A percentile compares a stretch with the other conserved stretches of the same genome.
phyloP scores from a whole-genome alignment of 2,888 invertebrate species.

The Orthosia incerta region DNA sequence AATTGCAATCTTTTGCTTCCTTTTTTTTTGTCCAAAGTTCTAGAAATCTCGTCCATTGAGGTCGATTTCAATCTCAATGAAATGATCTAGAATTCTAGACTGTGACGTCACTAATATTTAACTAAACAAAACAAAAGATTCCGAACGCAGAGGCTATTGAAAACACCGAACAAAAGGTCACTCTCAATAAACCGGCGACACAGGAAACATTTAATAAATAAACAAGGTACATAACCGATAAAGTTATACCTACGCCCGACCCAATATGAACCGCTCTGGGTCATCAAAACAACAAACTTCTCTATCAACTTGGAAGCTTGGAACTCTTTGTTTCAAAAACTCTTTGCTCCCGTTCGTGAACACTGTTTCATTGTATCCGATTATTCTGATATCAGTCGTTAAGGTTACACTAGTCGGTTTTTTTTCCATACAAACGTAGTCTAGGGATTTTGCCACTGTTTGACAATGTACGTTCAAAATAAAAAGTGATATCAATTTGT shows the following conservation, averaged over 20 bases:
- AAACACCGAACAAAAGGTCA: constrained; percentile 28
- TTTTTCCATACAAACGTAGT: too few species aligned
- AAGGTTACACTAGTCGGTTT: too few species aligned
- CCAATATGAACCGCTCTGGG: constrained; percentile 17
- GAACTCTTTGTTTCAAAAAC: constrained; percentile 43
- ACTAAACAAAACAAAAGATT: constrained; percentile 3
- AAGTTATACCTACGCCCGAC: constrained; percentile 34
- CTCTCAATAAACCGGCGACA: constrained; percentile 27
- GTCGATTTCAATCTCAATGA: neutral
- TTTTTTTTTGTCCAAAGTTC: neutral
- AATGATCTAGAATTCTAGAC: constrained; percentile 4
- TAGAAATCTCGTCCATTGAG: neutral
- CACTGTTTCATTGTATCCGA: constrained; percentile 41
- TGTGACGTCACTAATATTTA: neutral
- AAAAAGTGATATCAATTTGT: too few species aligned
- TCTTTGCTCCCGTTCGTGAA: constrained; percentile 1
- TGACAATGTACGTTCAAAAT: too few species aligned
- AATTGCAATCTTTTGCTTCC: neutral
- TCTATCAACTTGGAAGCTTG: constrained; percentile 8
- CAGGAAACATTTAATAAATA: constrained; percentile 59
- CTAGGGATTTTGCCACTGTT: too few species aligned
- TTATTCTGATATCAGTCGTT: constrained; percentile 63
- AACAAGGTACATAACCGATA: constrained; percentile 35
- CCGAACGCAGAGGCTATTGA: neutral
- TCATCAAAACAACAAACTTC: constrained; percentile 36